phyloP scores from a whole-genome alignment of 1,140 invertebrate genomes.

The Drosophila saltans region DNA sequence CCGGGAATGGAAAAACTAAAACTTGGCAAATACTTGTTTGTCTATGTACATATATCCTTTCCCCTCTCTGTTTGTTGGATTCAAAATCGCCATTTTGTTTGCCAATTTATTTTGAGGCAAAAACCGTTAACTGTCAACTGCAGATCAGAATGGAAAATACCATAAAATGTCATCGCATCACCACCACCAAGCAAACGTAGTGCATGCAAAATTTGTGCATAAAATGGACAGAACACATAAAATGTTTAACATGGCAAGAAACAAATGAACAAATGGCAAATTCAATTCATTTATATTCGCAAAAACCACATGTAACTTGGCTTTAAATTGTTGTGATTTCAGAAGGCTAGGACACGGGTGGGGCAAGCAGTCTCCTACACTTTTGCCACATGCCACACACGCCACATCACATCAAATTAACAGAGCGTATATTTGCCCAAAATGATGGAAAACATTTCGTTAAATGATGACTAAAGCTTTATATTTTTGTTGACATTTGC shows the following conservation, averaged over 20 bases:
- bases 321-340: conserved; percentile 58
- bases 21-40: neutral
- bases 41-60: neutral
- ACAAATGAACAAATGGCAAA: conserved; percentile 37
- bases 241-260: conserved; percentile 19
- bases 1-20: neutral
- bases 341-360: neutral
- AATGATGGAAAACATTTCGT: conserved; percentile 9
- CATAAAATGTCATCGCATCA: conserved; percentile 2
- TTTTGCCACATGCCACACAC: neutral
- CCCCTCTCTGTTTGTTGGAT: neutral
- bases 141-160: conserved; percentile 39
- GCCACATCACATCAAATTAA: conserved; percentile 2
- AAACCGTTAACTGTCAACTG: conserved; percentile 52
- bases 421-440: conserved; percentile 8
- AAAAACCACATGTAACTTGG: conserved; percentile 41
- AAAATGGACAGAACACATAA: conserved; percentile 31
- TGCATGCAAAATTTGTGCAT: conserved; percentile 13
- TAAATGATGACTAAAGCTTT: conserved; percentile 26
- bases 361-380: neutral
- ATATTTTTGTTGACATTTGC: conserved; percentile 45
- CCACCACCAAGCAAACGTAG: neutral
- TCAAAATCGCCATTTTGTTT: conserved; percentile 50
- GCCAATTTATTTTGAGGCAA: conserved; percentile 41
- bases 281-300: conserved; percentile 55